Conservation (phyloP, 2,113 vertebrate genomes). For the Plecturocebus donacophilus region DNA sequence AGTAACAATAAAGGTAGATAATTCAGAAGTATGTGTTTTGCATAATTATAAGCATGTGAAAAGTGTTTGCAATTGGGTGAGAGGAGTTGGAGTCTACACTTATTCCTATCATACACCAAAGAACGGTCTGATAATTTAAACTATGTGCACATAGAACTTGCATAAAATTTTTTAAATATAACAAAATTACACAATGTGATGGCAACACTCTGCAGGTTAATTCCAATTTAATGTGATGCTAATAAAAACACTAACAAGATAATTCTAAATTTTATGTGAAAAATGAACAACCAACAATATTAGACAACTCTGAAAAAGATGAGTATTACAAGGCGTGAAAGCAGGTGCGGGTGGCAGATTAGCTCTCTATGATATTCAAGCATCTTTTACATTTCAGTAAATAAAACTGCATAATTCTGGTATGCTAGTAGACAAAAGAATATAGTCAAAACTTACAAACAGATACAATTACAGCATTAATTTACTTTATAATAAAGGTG, state of each 20-base stretch:
- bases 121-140: not conserved
- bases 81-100: not conserved
- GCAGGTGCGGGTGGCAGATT: too few species aligned
- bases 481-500: not conserved
- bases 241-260: not conserved
- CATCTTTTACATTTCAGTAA: not conserved
- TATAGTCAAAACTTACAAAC: not conserved
- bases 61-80: not conserved
- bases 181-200: not conserved
- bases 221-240: not conserved
- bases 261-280: not conserved
- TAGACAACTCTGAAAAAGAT: not conserved
- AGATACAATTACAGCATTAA: not conserved
- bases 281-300: not conserved
- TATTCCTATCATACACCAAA: not conserved
- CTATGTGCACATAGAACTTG: not conserved
- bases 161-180: not conserved
- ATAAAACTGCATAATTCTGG: not conserved
- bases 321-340: accelerated
- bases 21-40: not conserved
- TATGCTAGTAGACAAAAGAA: not conserved
- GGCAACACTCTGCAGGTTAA: not conserved
- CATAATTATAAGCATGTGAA: not conserved
- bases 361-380: not conserved
- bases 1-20: not conserved